phyloP scores from a whole-genome alignment of 1,140 invertebrate genomes.

The Drosophila arawakana region DNA sequence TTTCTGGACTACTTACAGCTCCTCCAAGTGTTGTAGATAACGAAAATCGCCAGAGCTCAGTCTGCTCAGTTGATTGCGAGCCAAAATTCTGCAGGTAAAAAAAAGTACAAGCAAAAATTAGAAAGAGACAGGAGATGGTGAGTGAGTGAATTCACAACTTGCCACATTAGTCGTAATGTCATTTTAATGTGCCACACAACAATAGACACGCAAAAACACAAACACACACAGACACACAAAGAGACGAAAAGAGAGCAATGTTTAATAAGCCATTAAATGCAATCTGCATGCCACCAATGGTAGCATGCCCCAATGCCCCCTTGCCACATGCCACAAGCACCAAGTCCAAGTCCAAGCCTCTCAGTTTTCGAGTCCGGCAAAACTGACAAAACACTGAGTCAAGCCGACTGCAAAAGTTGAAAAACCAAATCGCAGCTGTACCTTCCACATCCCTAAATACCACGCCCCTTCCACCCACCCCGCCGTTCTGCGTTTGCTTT shows the following conservation, averaged over 20 bases:
- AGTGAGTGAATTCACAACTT: slow-evolving; percentile 12
- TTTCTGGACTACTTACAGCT: slow-evolving; percentile 81
- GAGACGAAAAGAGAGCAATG: slow-evolving; percentile 29
- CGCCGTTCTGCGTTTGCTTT: neutral
- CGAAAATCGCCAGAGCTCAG: slow-evolving; percentile 69
- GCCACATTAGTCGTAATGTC: slow-evolving; percentile 52
- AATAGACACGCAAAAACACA: slow-evolving; percentile 36
- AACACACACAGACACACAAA: slow-evolving; percentile 8
- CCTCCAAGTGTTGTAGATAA: slow-evolving; percentile 72
- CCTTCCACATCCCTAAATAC: slow-evolving; percentile 6
- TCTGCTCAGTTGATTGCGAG: slow-evolving; percentile 72
- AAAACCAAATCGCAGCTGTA: slow-evolving; percentile 55
- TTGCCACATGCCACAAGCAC: slow-evolving; percentile 12
- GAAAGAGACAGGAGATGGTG: slow-evolving; percentile 5
- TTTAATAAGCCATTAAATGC: slow-evolving; percentile 77
- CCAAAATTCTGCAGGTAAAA: slow-evolving; percentile 71
- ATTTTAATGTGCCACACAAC: slow-evolving; percentile 64
- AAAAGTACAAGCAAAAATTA: slow-evolving; percentile 29
- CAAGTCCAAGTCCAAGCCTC: neutral
- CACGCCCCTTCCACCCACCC: neutral
- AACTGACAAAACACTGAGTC: slow-evolving; percentile 28
- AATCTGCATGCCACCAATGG: slow-evolving; percentile 28
- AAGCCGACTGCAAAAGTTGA: slow-evolving; percentile 39
- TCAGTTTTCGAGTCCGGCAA: neutral
- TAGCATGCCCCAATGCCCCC: neutral